phyloP scores from a whole-genome alignment of 2,888 invertebrate genomes.

The Germaria angustata region DNA sequence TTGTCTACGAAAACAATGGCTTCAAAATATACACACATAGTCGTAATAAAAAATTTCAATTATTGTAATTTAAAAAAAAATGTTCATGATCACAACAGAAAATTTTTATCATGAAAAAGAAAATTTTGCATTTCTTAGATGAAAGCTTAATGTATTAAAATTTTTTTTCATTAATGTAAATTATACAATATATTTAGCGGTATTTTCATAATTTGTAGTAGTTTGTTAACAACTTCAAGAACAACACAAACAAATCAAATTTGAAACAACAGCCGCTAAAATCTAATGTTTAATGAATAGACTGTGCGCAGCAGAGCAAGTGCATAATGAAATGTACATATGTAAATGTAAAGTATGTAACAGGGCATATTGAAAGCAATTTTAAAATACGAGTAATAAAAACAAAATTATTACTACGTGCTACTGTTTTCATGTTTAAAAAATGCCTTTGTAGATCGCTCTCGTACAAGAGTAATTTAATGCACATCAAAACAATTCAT shows the following conservation, averaged over 20 bases:
- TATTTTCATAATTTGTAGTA: slow-evolving; percentile 49
- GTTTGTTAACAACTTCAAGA: slow-evolving; percentile 40
- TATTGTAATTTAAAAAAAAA: no score
- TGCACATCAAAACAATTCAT: slow-evolving; percentile 10
- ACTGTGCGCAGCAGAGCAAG: slow-evolving; percentile 2
- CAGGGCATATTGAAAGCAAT: background rate
- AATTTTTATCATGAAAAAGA: background rate
- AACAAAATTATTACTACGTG: no score
- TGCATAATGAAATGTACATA: slow-evolving; percentile 1
- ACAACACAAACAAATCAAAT: background rate
- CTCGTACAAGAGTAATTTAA: background rate
- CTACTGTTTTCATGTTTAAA: no score
- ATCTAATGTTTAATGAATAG: slow-evolving; percentile 29
- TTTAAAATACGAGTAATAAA: no score
- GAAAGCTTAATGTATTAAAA: no score
- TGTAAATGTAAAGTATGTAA: background rate
- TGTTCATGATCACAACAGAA: no score
- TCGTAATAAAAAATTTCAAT: background rate
- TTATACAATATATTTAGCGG: slow-evolving; percentile 49
- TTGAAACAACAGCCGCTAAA: background rate
- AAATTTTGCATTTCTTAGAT: slow-evolving; percentile 2
- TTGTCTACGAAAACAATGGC: background rate
- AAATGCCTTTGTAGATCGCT: background rate
- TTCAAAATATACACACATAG: background rate
- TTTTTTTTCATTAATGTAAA: background rate